A percentile compares a stretch with the other conserved stretches of the same genome.
These are phyloP conservation scores for Nemopilema nomurai DNA, from an alignment of 30 jellyfish, hydroid and myxozoan genomes.

Conservation along the genomic window DNA sequence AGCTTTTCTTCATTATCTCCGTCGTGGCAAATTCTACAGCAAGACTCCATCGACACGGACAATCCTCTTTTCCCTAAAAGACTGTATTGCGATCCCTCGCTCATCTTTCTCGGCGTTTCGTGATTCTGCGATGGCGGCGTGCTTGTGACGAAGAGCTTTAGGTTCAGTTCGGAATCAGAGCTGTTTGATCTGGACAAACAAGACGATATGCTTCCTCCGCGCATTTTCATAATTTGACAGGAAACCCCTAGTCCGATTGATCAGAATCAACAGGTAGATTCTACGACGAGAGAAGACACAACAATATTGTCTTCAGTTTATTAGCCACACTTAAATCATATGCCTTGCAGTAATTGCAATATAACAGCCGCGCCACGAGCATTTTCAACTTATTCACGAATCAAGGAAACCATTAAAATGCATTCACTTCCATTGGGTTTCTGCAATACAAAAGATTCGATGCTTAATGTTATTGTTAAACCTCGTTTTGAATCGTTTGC, in stretches of 20 bases:
- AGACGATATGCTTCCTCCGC: conserved; percentile 67
- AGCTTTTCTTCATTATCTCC: conserved; percentile 47
- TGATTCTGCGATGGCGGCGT: conserved; percentile 31
- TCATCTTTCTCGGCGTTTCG: background rate
- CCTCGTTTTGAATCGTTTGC: background rate
- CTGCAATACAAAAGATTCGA: background rate
- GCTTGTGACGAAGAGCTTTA: conserved; percentile 13
- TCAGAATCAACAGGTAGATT: conserved; percentile 14
- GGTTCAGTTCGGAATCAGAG: conserved; percentile 52
- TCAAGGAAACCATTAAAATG: background rate
- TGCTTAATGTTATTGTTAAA: background rate
- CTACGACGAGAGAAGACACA: background rate
- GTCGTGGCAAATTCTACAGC: conserved; percentile 75
- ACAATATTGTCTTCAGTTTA: background rate
- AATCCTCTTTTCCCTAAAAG: conserved; percentile 7
- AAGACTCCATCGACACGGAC: conserved; percentile 36
- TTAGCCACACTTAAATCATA: background rate
- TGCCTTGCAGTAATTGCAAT: background rate
- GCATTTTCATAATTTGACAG: conserved; percentile 21
- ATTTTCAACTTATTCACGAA: background rate
- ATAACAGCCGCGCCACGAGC: background rate
- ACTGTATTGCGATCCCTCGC: conserved; percentile 24
- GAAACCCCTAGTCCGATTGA: conserved; percentile 3
- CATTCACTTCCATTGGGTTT: background rate
- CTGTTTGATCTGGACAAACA: conserved; percentile 58